Base-by-base conservation (phyloP, 2,113 vertebrate genomes). In the Vicugna pacos region DNA sequence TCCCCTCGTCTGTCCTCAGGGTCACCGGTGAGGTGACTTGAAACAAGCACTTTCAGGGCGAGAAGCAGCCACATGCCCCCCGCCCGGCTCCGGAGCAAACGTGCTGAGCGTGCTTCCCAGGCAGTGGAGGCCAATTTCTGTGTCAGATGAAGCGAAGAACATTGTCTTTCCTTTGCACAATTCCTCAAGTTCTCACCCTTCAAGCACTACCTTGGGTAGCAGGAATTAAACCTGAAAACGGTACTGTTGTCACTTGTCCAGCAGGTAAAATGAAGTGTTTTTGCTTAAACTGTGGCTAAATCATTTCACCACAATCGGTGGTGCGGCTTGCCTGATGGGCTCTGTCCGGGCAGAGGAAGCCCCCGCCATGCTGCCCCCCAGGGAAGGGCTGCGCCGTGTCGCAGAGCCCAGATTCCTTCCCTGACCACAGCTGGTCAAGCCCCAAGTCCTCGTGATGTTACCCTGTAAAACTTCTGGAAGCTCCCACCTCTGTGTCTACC, bases 11-110 rank as follows among this genome's bases (percentile, higher is more conserved):
- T 1, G 28, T 6, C 50, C 75, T 35, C 10, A 1, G 15, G 20
- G 3, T 48, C 76, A 26, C 5, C 1, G 4, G 3, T 4, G 8
- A 16, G 6, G 58, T 2, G 7, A 58, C 0, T 5, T 0, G 38
- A n/a, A 50, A 11, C 6, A 5, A 8, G 1, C 38, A 42, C 15
- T 79, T 42, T 35, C 4, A 20, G 6, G 32, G 19, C 50, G 1
- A 20, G 38, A 42, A 28, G 1, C 3, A 11, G 32, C n/a, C n/a
- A 42, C 38, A 42, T 5, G 38, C 38, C 15, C 17, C 8, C 30
- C 1, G 6, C 10, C 82, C 35, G 3, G 62, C 62, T 60, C n/a
- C 5, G 19, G 54, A 28, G 2, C 52, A 42, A 42, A 70, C 30
- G 15, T 28, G 14, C 2, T 9, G 35, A 14, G 13, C 14, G 75